Conservation (phyloP, 2,113 vertebrate genomes). For the Hydrolagus affinis region DNA sequence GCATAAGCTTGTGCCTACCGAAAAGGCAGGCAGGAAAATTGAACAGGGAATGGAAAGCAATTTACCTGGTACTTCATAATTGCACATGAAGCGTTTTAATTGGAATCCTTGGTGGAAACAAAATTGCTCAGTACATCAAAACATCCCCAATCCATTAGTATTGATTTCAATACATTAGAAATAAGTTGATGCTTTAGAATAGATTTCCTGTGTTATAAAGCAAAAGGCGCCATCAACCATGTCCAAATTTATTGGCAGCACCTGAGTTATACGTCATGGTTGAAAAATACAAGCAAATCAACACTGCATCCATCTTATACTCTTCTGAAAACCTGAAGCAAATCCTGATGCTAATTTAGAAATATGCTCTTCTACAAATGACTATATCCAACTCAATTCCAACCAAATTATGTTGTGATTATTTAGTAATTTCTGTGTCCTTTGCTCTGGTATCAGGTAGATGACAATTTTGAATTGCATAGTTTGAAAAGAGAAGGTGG, state of each 20-base stretch:
- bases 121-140: conserved; percentile 27
- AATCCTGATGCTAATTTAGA: neutral
- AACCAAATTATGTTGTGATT: neutral
- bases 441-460: no score
- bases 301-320: no score
- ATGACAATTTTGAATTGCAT: no score
- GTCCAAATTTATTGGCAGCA: neutral
- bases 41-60: no score
- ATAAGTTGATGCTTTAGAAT: conserved; percentile 9
- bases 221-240: neutral
- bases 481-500: no score
- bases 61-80: neutral
- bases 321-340: neutral
- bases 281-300: conserved; percentile 4
- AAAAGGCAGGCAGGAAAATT: no score
- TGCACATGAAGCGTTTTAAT: conserved; percentile 23
- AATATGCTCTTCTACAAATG: neutral
- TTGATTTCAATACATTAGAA: conserved; percentile 29
- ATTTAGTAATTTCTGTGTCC: neutral
- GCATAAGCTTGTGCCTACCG: no score
- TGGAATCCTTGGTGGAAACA: conserved; percentile 6
- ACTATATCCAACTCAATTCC: neutral
- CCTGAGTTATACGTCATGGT: neutral
- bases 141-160: conserved; percentile 29
- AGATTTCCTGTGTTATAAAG: conserved; percentile 21